Base-by-base conservation (phyloP, 1,140 invertebrate species). In the Nymphalis io region DNA sequence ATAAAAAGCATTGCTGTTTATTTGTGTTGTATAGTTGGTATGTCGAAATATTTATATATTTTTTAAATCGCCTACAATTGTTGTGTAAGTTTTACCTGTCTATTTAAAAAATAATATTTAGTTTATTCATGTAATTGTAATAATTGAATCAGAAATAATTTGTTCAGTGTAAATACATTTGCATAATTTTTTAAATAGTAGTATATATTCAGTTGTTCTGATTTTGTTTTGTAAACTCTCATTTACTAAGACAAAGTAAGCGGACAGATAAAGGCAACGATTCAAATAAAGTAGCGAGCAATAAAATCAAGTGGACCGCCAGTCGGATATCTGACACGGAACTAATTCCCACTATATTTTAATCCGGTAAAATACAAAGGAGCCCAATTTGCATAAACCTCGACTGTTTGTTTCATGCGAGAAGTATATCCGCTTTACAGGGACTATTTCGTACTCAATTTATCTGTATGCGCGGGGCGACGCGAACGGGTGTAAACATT, bases 281-380 rank as follows among this genome's bases (percentile, higher is more conserved):
- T 85, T 82, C 74, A 77, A 78, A 88, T 79, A 83, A 85, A 85
- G 78, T 83, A 80, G 77, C 62, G 67, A 68, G 76, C 80, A 84
- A 85, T 87, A 86, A 88, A 90, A 89, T 84, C 78, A 82, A 85
- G 83, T 80, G 78, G 75, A 70, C 76, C 78, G 75, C 78, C 72
- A 77, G 67, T 81, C 79, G 81, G 84, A 86, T 90, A 86, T 88
- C 84, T 90, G 89, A 90, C 89, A 85, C 81, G 83, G 78, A 88
- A 91, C 88, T 91, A 90, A 90, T 90, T 89, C 83, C 84, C 82
- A 81, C 89, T 87, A 89, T 91, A 91, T 90, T 90, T 90, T 91
- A 91, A 91, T 91, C 87, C 87, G 75, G 82, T 78, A 80, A 89
- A 90, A 87, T 89, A 89, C 87, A 91, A 91, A 91, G 83, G 84